Percentiles rank a stretch among this genome's conserved stretches.
These are phyloP conservation scores for Hartigia nigra DNA, from an alignment of 2,888 invertebrate genomes.

Conservation along the genomic window DNA sequence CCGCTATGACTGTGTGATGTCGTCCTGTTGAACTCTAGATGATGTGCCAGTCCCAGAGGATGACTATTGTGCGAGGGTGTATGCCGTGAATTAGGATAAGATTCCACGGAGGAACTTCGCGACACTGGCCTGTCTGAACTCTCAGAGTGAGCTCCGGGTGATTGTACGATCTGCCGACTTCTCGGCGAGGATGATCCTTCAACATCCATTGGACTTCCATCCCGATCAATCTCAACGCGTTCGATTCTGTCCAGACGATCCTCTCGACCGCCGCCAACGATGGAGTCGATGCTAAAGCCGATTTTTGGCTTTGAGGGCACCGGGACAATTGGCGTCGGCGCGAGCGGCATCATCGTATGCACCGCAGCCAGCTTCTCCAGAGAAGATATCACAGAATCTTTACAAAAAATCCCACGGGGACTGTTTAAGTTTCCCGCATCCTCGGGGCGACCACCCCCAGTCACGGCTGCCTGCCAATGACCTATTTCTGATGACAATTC, in stretches of 20 bases:
- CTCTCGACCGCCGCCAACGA: conserved; percentile 74
- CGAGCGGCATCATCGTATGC: conserved; percentile 91
- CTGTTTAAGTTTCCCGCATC: conserved; percentile 1
- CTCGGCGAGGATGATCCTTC: conserved; percentile 60
- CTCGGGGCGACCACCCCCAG: conserved; percentile 23
- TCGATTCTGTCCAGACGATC: conserved; percentile 50
- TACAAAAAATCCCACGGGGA: background rate
- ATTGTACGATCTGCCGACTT: conserved; percentile 51
- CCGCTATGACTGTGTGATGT: conserved; percentile 60
- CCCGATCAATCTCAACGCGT: conserved; percentile 54
- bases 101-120: conserved; percentile 61
- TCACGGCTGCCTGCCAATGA: background rate
- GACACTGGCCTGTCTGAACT: conserved; percentile 65
- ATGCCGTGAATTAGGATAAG: conserved; percentile 56
- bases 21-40: conserved; percentile 49
- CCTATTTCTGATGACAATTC: background rate
- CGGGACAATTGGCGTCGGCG: conserved; percentile 92
- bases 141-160: conserved; percentile 69
- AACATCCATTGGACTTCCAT: conserved; percentile 55
- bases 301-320: conserved; percentile 93
- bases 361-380: conserved; percentile 32
- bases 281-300: conserved; percentile 94
- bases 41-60: conserved; percentile 41
- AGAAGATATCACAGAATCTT: background rate
- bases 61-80: conserved; percentile 66